These are phyloP conservation scores for Gambusia holbrooki DNA, from an alignment of 2,113 vertebrate species.

Conservation along the genomic window DNA sequence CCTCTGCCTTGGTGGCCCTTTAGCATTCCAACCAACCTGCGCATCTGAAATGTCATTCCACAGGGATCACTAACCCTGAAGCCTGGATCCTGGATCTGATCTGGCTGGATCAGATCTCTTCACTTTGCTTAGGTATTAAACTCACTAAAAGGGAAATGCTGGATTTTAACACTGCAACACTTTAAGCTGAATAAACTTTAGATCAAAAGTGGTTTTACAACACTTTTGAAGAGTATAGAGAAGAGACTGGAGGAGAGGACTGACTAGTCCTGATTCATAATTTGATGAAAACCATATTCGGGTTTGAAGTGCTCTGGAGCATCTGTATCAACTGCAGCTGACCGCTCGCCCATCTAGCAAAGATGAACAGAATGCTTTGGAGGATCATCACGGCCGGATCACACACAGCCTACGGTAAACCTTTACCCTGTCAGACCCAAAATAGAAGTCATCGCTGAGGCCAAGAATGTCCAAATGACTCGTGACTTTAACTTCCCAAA, in stretches of 20 bases:
- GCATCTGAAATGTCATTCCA: slow-evolving; percentile 81
- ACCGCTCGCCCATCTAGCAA: slow-evolving; percentile 31
- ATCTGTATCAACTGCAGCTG: slow-evolving; percentile 17
- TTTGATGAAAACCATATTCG: slow-evolving; percentile 31
- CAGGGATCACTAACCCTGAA: slow-evolving; percentile 67
- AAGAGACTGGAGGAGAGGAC: slow-evolving; percentile 7
- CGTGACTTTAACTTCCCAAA: slow-evolving; percentile 63
- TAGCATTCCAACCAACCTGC: slow-evolving; percentile 78
- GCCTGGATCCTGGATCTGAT: slow-evolving; percentile 42
- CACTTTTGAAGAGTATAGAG: slow-evolving; percentile 19
- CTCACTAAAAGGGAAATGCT: slow-evolving; percentile 33
- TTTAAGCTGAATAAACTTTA: slow-evolving; percentile 62
- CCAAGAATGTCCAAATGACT: slow-evolving; percentile 43
- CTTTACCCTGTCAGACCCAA: slow-evolving; percentile 13
- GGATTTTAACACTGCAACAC: slow-evolving; percentile 34
- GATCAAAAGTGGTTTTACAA: slow-evolving; percentile 53
- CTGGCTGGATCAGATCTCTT: slow-evolving; percentile 5
- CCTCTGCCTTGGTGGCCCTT: slow-evolving; percentile 69
- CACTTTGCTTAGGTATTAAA: slow-evolving; percentile 51
- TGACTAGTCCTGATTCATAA: slow-evolving; percentile 5
- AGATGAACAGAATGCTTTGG: slow-evolving; percentile 50
- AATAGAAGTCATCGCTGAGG: slow-evolving; percentile 57
- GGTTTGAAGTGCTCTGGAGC: slow-evolving; percentile 26
- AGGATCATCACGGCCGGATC: slow-evolving; percentile 1
- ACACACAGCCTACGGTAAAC: slow-evolving; percentile 4